Evolutionary conservation across 2,113 vertebrate species (phyloP).

Genomic region (Ceyx melanurus): DNA sequence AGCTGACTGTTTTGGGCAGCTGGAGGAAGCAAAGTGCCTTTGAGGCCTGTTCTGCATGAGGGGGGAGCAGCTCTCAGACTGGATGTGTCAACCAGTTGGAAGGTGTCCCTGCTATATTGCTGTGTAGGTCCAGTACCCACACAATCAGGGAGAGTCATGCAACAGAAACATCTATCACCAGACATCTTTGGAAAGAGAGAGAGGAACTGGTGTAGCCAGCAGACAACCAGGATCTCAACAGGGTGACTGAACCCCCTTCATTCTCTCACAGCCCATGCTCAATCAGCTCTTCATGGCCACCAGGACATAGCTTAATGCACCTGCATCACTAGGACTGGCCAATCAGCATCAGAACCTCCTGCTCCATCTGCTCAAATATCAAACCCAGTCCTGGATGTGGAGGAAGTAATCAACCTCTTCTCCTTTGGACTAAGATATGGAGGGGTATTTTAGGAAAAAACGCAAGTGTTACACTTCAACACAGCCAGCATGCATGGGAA

Average conservation of each 20-base stretch:
- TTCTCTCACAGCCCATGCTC: rapidly evolving
- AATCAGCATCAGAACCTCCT: not conserved
- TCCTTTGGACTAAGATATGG: too few relatives aligned
- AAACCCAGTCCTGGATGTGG: not conserved
- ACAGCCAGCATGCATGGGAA: not conserved
- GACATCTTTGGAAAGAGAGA: not conserved
- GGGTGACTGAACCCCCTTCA: rapidly evolving
- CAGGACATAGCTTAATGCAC: rapidly evolving
- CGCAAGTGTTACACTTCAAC: not conserved
- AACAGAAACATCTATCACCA: not conserved
- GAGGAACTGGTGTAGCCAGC: not conserved
- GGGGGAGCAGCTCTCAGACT: not conserved
- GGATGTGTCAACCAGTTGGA: rapidly evolving
- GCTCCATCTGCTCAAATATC: not conserved
- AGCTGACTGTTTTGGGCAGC: rapidly evolving
- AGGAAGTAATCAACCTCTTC: not conserved
- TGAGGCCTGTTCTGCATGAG: rapidly evolving
- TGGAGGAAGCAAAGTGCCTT: not conserved
- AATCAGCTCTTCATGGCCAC: not conserved
- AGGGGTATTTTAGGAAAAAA: not conserved
- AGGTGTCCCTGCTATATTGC: not conserved
- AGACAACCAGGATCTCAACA: not conserved
- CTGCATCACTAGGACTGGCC: rapidly evolving
- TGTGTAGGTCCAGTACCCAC: not conserved
- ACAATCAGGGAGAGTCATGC: rapidly evolving